Evolutionary conservation across 2,888 invertebrate species (phyloP), one percentile per base, ranked within the genome.

Genomic region (Harpagoxenus sublaevis): DNA sequence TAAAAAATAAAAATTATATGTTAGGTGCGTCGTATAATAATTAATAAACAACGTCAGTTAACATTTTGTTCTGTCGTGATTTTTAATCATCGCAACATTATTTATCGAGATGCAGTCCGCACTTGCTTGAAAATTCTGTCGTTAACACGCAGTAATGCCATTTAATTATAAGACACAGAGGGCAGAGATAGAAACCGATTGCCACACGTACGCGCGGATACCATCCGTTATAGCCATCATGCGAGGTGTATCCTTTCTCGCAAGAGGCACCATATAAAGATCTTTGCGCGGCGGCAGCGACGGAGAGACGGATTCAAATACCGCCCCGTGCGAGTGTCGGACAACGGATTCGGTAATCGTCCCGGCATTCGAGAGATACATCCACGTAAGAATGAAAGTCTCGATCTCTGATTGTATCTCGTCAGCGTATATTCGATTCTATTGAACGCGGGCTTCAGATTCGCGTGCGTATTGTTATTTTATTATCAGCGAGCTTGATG

Each of bases 391-490:
- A 66, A 55, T 42, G 65, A 82, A 74, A 85, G 57, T 68, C 62
- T 83, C 75, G 63, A 85, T 82, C 62, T 45, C 53, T 53, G 39
- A 55, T 18, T 86, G 77, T 84, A 87, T 87, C 88, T 86, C 83
- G 73, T 87, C 88, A 83, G 63, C 70, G 62, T 87, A 86, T 86
- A 87, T 87, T 65, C 71, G 74, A 42, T 23, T 57, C 70, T 77
- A 77, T 68, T 63, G 83, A n/a, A 48, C 62, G 55, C 31, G 39
- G 57, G 31, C 42, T 45, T 12, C 45, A 31, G 65, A 75, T 87
- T 87, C 60, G 74, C 84, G 48, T 73, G 75, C 83, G 74, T 86
- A 89, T 86, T 84, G 82, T 89, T 89, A 89, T 85, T 78, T 86
- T 84, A 84, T 89, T 89, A 89, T 85, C 82, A 75, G 71, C 53